Conservation (phyloP, 2,797 vertebrate species). For the Channallabes apus region DNA sequence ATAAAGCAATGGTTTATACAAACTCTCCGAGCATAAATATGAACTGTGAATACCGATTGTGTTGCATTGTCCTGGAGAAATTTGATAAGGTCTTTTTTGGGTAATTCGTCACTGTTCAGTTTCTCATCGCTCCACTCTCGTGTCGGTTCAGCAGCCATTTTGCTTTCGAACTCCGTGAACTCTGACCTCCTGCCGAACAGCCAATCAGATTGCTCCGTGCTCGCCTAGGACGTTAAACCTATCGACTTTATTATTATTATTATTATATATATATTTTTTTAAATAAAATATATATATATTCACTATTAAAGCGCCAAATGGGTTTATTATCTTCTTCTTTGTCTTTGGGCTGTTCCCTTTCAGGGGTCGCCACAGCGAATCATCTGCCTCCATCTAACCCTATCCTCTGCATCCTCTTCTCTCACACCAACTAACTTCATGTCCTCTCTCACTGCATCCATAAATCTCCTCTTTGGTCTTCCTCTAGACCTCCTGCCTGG, state of each 20-base stretch:
- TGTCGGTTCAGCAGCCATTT: slow-evolving; percentile 81
- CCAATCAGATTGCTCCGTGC: slow-evolving; percentile 36
- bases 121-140: slow-evolving; percentile 88
- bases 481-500: no score
- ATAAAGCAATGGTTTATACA: neutral
- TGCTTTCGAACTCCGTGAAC: slow-evolving; percentile 63
- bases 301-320: no score
- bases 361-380: no score
- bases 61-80: slow-evolving; percentile 92
- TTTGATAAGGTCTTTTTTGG: slow-evolving; percentile 91
- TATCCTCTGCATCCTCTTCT: no score
- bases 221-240: neutral
- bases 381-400: no score
- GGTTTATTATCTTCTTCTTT: no score
- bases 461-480: no score
- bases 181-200: slow-evolving; percentile 56
- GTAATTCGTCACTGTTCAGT: slow-evolving; percentile 87
- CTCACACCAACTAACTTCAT: no score
- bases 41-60: slow-evolving; percentile 74
- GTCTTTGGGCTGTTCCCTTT: no score
- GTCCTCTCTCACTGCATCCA: no score
- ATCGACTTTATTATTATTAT: neutral
- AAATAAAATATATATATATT: no score
- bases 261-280: no score
- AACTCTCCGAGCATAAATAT: neutral